Evolutionary conservation across 2,888 invertebrate species (phyloP), one percentile per base, ranked within the genome.

Genomic region (Heteropelma amictum): DNA sequence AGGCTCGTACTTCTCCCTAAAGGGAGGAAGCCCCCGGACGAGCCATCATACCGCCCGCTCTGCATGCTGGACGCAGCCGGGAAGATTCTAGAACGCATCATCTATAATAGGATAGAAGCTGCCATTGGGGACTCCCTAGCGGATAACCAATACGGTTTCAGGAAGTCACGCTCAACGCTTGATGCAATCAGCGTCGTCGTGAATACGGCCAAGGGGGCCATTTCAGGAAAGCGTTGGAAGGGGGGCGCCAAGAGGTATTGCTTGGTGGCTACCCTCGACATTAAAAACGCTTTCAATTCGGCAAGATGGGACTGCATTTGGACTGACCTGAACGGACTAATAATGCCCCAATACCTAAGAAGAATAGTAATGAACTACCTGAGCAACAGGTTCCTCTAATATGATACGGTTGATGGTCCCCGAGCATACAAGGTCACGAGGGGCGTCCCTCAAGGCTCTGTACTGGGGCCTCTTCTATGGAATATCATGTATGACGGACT

Each of bases 1-100:
- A 58, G 72, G 21, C 76, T 80, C 0, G 79, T 81, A 0, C 76
- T 80, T 2, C 53, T 80, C 8, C 77, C 75, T 0, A 77, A 81
- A 33, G 63, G 73, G 3, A 70, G 69, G 2, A 74, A 68, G 8
- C 70, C 72, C 7, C 61, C 65, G 1, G 71, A 71, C 2, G 76
- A 77, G 12, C 70, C 77, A 1, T 76, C 77, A 0, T 54, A 61
- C 19, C 68, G 51, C 10, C 60, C 49, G 7, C 38, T 77, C n/a
- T 78, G 79, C 56, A 77, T 79, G 64, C 61, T 79, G 14, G 76
- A 80, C 28, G 72, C 33, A 33, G 33, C 10, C 10, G 33, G 33
- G 3, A 33, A 33, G n/a, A 33, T 33, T 33, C 33, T 33, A 2
- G 33, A 33, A n/a, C 33, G 33, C 8, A 33, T 33, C n/a, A 26